These are phyloP conservation scores for Oryzaephilus surinamensis DNA, from an alignment of 1,140 invertebrate genomes.

Conservation along the genomic window DNA sequence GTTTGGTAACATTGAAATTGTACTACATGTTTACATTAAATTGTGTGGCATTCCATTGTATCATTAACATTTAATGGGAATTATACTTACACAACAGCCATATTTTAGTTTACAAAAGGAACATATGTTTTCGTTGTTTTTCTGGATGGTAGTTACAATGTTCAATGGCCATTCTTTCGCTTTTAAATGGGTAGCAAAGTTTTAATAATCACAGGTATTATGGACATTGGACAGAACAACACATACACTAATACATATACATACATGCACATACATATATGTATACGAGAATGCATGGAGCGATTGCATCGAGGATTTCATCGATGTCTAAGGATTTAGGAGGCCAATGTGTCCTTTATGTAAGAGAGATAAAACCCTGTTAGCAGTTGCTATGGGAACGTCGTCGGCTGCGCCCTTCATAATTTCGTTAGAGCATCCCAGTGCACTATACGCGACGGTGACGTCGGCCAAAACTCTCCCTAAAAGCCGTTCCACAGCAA, in stretches of 20 bases:
- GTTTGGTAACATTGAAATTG: slow-evolving; percentile 24
- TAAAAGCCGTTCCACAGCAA: slow-evolving; percentile 7
- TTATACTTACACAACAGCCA: slow-evolving; percentile 24
- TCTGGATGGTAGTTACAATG: neutral
- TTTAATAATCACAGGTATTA: too few relatives aligned
- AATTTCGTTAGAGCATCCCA: slow-evolving; percentile 9
- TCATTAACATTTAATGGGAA: slow-evolving; percentile 36
- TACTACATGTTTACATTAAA: slow-evolving; percentile 29
- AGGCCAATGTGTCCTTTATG: too few relatives aligned
- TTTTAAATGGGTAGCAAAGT: too few relatives aligned
- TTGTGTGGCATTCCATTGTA: slow-evolving; percentile 31
- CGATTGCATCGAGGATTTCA: too few relatives aligned
- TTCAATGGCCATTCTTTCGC: slow-evolving; percentile 5
- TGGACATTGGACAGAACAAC: too few relatives aligned
- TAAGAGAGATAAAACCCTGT: too few relatives aligned
- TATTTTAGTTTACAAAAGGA: slow-evolving; percentile 31
- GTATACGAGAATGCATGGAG: too few relatives aligned
- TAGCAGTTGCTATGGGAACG: too few relatives aligned
- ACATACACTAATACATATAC: too few relatives aligned
- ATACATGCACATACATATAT: too few relatives aligned
- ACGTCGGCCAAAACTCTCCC: slow-evolving; percentile 8
- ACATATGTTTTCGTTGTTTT: slow-evolving; percentile 31
- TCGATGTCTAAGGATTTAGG: too few relatives aligned
- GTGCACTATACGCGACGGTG: slow-evolving; percentile 5
- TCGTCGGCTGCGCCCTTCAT: slow-evolving; percentile 4